A percentile compares a stretch with the other conserved stretches of the same genome.
phyloP scores from a whole-genome alignment of 2,113 vertebrate species.

The Neopipo cinnamomea region DNA sequence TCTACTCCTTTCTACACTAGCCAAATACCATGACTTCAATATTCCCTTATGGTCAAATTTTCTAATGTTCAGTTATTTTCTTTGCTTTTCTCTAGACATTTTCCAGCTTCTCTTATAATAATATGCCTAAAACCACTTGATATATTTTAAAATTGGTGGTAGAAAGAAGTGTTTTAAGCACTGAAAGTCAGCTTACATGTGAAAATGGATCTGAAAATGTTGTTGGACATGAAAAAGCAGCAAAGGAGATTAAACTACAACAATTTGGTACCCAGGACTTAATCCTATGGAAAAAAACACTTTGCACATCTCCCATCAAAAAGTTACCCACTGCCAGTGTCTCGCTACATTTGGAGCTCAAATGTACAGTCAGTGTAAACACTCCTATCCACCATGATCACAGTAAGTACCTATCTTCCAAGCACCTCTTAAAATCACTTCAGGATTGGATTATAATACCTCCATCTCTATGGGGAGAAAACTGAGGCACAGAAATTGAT shows the following conservation, averaged over 20 bases:
- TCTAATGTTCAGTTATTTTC: not conserved
- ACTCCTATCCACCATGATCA: not conserved
- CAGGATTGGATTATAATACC: not conserved
- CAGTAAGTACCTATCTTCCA: not conserved
- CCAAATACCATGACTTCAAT: not conserved
- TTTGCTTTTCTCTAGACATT: not conserved
- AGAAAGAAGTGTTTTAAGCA: not conserved
- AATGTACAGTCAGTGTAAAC: not conserved
- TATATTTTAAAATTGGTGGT: not conserved
- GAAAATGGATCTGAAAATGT: not conserved
- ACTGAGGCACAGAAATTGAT: not conserved
- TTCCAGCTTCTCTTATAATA: not conserved
- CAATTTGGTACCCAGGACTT: not conserved
- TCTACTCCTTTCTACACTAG: not conserved
- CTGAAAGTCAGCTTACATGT: not conserved
- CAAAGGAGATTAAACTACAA: not conserved
- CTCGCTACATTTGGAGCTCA: not conserved
- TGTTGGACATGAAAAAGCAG: not conserved
- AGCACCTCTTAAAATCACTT: not conserved
- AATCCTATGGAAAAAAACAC: not conserved
- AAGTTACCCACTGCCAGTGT: not conserved
- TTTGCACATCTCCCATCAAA: not conserved
- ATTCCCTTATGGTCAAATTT: not conserved
- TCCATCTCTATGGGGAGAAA: not conserved
- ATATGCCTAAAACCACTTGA: not conserved